Evolutionary conservation across 2,888 invertebrate species (phyloP).

Genomic region (Cryptocephalus primarius): DNA sequence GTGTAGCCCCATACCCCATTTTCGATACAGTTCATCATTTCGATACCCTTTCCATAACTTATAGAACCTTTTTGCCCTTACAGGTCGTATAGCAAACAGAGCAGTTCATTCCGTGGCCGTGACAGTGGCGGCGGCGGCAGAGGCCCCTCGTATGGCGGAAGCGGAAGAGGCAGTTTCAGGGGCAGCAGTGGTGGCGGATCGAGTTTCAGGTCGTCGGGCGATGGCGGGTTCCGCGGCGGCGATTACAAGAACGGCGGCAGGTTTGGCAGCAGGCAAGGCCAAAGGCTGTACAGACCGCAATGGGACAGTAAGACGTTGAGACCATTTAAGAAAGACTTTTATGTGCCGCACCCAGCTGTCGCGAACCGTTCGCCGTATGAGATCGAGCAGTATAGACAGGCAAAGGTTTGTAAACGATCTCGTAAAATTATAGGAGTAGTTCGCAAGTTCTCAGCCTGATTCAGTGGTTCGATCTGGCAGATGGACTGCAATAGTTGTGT

Average conservation of each 20-base stretch:
- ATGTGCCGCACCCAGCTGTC: slow-evolving; percentile 61
- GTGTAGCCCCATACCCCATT: no score
- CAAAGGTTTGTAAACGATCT: slow-evolving; percentile 35
- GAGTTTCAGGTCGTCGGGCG: slow-evolving; percentile 31
- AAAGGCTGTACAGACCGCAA: slow-evolving; percentile 47
- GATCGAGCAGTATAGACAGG: slow-evolving; percentile 60
- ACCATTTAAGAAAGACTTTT: slow-evolving; percentile 81
- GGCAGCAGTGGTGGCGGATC: slow-evolving; percentile 9
- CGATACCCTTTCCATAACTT: no score
- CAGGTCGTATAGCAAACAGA: slow-evolving; percentile 5
- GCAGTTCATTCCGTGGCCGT: slow-evolving; percentile 23
- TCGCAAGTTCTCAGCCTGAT: no score
- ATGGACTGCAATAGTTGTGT: no score
- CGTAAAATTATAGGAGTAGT: no score
- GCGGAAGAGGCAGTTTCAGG: slow-evolving; percentile 8
- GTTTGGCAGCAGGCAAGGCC: slow-evolving; percentile 34
- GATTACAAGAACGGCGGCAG: slow-evolving; percentile 16
- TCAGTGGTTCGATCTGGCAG: no score
- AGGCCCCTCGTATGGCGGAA: slow-evolving; percentile 11
- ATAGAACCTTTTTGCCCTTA: no score
- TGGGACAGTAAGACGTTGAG: slow-evolving; percentile 68
- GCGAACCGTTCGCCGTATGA: slow-evolving; percentile 52
- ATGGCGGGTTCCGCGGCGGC: slow-evolving; percentile 19
- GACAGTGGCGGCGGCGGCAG: slow-evolving; percentile 32
- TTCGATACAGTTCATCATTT: no score